These are phyloP conservation scores for Anguilla anguilla DNA, from an alignment of 2,797 vertebrate genomes.

Conservation along the genomic window DNA sequence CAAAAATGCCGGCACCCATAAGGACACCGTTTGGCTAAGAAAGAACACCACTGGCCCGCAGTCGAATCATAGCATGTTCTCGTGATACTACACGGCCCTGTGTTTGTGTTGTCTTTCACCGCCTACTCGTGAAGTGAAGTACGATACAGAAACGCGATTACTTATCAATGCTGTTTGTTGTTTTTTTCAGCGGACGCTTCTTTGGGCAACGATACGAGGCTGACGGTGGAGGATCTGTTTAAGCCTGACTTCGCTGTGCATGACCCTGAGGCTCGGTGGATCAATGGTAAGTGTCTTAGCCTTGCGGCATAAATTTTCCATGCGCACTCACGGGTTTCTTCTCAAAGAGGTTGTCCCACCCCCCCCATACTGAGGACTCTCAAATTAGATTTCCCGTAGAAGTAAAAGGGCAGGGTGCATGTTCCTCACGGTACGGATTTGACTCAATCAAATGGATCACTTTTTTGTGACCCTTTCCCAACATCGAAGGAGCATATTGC, in stretches of 20 bases:
- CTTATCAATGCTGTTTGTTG: conserved; percentile 35
- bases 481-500: background rate
- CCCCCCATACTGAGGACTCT: background rate
- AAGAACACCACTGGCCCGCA: background rate
- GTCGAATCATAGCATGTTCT: background rate
- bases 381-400: background rate
- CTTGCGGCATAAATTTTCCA: background rate
- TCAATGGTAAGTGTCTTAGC: conserved; percentile 82
- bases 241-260: conserved; percentile 83
- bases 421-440: background rate
- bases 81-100: conserved; percentile 2
- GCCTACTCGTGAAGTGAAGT: background rate
- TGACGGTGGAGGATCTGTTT: conserved; percentile 92
- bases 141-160: background rate
- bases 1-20: background rate
- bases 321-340: too few relatives aligned
- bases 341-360: background rate
- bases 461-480: background rate
- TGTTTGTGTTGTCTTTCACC: background rate
- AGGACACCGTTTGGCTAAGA: background rate
- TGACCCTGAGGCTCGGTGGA: conserved; percentile 91
- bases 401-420: background rate
- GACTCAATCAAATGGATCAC: background rate
- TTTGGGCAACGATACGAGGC: conserved; percentile 86
- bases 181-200: conserved; percentile 80